A percentile compares a stretch with the other conserved stretches of the same genome.
Conservation (phyloP, 2,888 invertebrate genomes). For the Mayetiola destructor region DNA sequence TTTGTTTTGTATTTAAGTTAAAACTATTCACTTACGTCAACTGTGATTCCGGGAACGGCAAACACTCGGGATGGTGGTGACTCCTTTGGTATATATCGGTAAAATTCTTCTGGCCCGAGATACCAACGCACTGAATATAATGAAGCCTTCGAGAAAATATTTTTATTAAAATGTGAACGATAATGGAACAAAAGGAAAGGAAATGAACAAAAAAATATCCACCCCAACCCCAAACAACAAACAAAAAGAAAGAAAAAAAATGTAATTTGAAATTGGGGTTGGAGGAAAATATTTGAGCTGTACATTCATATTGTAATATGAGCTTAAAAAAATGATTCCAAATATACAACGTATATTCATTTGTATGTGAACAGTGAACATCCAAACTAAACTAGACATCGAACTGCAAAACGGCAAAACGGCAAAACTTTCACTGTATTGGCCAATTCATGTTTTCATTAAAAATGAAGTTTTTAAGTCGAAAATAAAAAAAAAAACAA, state of each 20-base stretch:
- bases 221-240: no score
- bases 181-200: no score
- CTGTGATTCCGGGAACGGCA: constrained; percentile 34
- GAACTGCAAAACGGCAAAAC: not conserved
- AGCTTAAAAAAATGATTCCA: no score
- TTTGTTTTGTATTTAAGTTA: no score
- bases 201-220: no score
- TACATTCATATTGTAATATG: no score
- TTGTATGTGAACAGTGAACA: no score
- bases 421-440: constrained; percentile 5
- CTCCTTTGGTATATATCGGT: constrained; percentile 39
- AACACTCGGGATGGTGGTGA: constrained; percentile 36
- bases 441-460: constrained; percentile 12
- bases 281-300: no score
- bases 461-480: constrained; percentile 9
- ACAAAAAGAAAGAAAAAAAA: no score
- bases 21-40: constrained; percentile 39
- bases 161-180: constrained; percentile 10
- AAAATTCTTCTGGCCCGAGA: constrained; percentile 38
- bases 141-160: constrained; percentile 19
- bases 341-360: no score
- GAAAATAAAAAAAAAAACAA: constrained; percentile 10
- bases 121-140: constrained; percentile 44
- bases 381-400: not conserved
- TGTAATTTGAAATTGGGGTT: no score